Evolutionary conservation across 2,888 invertebrate species (phyloP).

Genomic region (Lottia gigantea): DNA sequence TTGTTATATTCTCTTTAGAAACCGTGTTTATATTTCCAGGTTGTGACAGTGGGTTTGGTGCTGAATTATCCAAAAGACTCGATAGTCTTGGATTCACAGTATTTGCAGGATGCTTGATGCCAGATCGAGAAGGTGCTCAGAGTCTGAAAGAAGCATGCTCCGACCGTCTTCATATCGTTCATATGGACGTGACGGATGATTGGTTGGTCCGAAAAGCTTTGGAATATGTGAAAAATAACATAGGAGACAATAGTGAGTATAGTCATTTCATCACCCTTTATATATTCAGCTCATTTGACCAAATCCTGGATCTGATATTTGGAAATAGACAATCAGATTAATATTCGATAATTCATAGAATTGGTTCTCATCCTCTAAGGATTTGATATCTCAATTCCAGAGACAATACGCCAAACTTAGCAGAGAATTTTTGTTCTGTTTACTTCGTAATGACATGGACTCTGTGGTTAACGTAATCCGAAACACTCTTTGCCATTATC

Average conservation of each 20-base stretch:
- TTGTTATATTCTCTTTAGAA: background rate
- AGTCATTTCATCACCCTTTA: too few relatives aligned
- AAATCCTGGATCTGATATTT: too few relatives aligned
- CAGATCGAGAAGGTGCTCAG: slow-evolving; percentile 55
- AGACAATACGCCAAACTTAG: too few relatives aligned
- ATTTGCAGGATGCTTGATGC: slow-evolving; percentile 58
- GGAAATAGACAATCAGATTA: too few relatives aligned
- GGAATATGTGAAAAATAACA: slow-evolving; percentile 50
- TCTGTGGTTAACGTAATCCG: too few relatives aligned
- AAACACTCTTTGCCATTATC: background rate
- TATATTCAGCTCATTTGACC: too few relatives aligned
- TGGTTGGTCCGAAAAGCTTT: slow-evolving; percentile 56
- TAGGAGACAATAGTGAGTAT: slow-evolving; percentile 44
- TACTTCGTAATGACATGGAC: too few relatives aligned
- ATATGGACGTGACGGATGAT: slow-evolving; percentile 59
- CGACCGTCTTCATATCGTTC: slow-evolving; percentile 45
- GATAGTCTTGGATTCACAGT: slow-evolving; percentile 55
- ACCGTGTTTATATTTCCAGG: slow-evolving; percentile 38
- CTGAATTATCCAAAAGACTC: slow-evolving; percentile 48
- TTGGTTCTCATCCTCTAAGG: too few relatives aligned
- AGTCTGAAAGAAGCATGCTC: slow-evolving; percentile 43
- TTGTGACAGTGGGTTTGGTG: slow-evolving; percentile 62
- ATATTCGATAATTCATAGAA: too few relatives aligned
- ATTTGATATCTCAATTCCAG: too few relatives aligned
- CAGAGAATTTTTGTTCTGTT: too few relatives aligned